Evolutionary conservation across 2,888 invertebrate genomes (phyloP), one percentile per base, ranked within the genome.

Genomic region (Amblyjoppa proteus): DNA sequence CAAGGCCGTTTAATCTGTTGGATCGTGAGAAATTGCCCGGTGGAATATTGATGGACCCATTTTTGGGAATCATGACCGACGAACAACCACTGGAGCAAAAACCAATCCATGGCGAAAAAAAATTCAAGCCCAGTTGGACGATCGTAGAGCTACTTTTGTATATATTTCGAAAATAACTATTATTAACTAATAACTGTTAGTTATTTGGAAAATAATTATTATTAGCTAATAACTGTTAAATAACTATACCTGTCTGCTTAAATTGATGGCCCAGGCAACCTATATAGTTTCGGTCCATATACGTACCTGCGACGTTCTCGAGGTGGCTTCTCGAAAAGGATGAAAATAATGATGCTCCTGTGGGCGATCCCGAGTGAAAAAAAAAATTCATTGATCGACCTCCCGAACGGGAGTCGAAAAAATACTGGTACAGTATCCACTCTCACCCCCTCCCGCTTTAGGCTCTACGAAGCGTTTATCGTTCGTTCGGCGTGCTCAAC

Each of bases 291-390:
- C 45, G 49, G 45, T 45, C 20, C 64, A 13, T 28, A 41, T 31
- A 20, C 11, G 61, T 58, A 13, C 58, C 56, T 34, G 49, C 34
- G 75, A 34, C 64, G 20, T 49, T 66, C 49, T 16, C 64, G 11
- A 51, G 75, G 51, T 76, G 64, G 31, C 75, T 49, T 20, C 31
- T 13, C n/a, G 75, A 64, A 28, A 74, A 78, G 81, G 84, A 69
- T 20, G 53, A 81, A 78, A 81, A 78, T 70, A 74, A 75, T 74
- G 61, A 78, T 81, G 81, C 64, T 49, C 31, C 66, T 41, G 25
- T 61, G 70, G 41, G 70, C n/a, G 16, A 16, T 28, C 9, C 11
- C 9, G 56, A 73, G 53, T 20, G 20, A 20, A 20, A 20, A 38
- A 6, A 38, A 38, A 38, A 38, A 6, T 6, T 38, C 7, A 38